Evolutionary conservation across 2,797 vertebrate genomes (phyloP), one percentile per base, ranked within the genome.

Genomic region (Bradypodion pumilum): DNA sequence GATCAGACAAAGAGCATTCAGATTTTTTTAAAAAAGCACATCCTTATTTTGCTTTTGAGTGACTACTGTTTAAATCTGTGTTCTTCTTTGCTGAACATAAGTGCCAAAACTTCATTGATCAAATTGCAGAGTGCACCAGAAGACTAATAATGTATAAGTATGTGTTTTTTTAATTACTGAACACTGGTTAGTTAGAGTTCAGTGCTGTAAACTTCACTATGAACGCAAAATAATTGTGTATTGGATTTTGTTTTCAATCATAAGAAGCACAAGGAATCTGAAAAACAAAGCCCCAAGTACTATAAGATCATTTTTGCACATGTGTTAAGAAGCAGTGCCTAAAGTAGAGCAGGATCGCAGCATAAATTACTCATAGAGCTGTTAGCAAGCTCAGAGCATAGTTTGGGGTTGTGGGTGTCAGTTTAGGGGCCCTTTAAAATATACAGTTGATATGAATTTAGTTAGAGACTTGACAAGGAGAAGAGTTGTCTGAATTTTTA

Each of bases 171-270:
- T 46, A 69, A 42, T 69, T 82, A 25, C 35, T 0, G 80, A 69
- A 52, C 25, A 62, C 42, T 72, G 89, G 13, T 5, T 27, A 62
- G 27, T 68, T 49, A n/a, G n/a, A n/a, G n/a, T n/a, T n/a, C 44
- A 56, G n/a, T 35, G 4, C 6, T 15, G 0, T 63, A 73, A 37
- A 74, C 69, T 0, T 69, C 66, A 40, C 23, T 52, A n/a, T 27
- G 74, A 59, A 10, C 85, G 46, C 16, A 0, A 0, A 85, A 89
- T 37, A 37, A n/a, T 86, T 42, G 27, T 70, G 32, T 68, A 85
- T 69, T 82, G 62, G 78, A 42, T 62, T 42, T 86, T 93, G n/a
- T n/a, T 79, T 74, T 66, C 77, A 87, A 89, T 49, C 74, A 78
- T 88, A 87, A 88, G 85, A 68, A 63, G 80, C 70, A 83, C 10